Conservation (phyloP, 2,888 invertebrate species). For the Drosophila diplacantha region DNA sequence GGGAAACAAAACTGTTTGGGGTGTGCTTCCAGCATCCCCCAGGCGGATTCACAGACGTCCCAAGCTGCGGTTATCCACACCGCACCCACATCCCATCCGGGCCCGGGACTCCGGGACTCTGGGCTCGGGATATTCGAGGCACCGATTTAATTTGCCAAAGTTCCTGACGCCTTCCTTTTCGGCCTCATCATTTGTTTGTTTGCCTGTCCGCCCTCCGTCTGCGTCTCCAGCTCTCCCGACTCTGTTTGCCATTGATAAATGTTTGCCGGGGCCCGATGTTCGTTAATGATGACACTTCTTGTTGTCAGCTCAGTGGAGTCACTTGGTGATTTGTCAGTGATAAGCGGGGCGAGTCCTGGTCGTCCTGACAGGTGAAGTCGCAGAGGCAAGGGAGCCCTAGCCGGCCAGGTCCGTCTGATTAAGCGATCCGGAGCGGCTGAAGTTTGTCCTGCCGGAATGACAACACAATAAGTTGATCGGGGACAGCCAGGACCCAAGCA, state of each 20-base stretch:
- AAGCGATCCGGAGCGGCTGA: conserved; percentile 18
- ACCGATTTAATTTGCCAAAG: conserved; percentile 65
- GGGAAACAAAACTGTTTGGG: conserved; percentile 35
- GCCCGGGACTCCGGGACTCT: too few relatives aligned
- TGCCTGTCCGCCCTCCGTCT: neutral
- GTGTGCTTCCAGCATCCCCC: neutral
- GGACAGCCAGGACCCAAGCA: conserved; percentile 6
- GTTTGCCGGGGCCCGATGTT: conserved; percentile 41
- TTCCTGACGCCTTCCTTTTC: conserved; percentile 52
- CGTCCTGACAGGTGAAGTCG: conserved; percentile 27
- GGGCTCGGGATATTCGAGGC: conserved; percentile 23
- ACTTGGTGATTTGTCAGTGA: conserved; percentile 62
- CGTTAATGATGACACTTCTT: conserved; percentile 66
- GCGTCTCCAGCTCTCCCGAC: neutral
- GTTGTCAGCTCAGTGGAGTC: conserved; percentile 52
- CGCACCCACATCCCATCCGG: neutral
- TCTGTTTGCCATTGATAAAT: conserved; percentile 58
- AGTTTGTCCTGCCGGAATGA: conserved; percentile 10
- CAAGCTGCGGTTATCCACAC: conserved; percentile 29
- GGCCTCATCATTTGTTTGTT: conserved; percentile 51
- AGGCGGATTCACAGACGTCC: conserved; percentile 9
- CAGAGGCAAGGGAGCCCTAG: neutral
- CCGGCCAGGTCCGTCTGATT: conserved; percentile 27
- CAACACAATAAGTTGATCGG: conserved; percentile 19
- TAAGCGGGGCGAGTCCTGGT: conserved; percentile 41